phyloP scores from a whole-genome alignment of 2,113 vertebrate species.

The Elgaria multicarinata region DNA sequence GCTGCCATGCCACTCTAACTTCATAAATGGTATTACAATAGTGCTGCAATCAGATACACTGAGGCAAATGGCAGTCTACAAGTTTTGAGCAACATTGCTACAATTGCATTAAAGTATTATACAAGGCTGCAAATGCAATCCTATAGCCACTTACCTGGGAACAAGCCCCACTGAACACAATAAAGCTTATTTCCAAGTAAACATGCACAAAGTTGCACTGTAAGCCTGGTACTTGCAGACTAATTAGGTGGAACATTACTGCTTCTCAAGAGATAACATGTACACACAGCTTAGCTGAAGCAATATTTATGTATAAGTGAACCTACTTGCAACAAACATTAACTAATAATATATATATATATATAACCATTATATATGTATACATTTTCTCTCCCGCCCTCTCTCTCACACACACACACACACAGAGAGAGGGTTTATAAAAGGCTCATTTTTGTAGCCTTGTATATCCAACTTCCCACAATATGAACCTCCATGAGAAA shows the following conservation, averaged over 20 bases:
- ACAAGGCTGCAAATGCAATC: not conserved
- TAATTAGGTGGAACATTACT: not conserved
- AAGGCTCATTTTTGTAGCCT: not conserved
- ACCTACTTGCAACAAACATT: not conserved
- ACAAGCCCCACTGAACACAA: not conserved
- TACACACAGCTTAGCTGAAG: not conserved
- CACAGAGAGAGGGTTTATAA: not conserved
- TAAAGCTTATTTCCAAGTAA: not conserved
- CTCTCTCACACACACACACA: too few relatives aligned
- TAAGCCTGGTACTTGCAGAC: not conserved
- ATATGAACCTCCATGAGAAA: not conserved
- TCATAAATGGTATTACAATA: not conserved
- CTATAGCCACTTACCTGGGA: not conserved
- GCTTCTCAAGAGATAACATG: not conserved
- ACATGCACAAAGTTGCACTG: not conserved
- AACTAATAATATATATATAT: not conserved
- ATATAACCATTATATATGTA: not conserved
- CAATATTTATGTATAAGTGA: not conserved
- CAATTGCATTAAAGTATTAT: not conserved
- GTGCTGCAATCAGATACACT: not conserved
- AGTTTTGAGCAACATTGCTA: not conserved
- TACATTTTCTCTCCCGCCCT: too few relatives aligned
- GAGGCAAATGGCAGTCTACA: not conserved
- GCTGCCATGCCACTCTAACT: not conserved
- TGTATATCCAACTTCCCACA: not conserved